Conservation (phyloP, 2,797 vertebrate species). For the Streptopelia turtur region DNA sequence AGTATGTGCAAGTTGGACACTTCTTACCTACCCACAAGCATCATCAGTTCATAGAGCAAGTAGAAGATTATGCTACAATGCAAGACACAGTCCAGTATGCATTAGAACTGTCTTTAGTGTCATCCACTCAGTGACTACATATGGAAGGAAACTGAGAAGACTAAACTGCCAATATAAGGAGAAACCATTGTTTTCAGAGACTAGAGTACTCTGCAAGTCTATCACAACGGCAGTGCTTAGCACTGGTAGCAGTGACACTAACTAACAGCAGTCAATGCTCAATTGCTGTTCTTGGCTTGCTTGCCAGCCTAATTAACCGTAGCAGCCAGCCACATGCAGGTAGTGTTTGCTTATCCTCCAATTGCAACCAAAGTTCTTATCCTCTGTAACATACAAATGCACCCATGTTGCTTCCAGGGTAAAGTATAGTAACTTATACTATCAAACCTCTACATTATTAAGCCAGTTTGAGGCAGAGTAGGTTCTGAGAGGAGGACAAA, state of each 20-base stretch:
- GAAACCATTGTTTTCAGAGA: not conserved
- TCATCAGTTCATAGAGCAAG: not conserved
- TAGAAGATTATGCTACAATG: not conserved
- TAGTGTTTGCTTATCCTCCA: not conserved
- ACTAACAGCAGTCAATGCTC: not conserved
- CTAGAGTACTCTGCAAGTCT: not conserved
- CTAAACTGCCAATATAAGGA: not conserved
- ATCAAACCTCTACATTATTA: not conserved
- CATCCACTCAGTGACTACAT: not conserved
- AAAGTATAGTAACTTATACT: rapidly evolving
- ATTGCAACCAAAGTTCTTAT: not conserved
- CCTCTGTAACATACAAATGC: rapidly evolving
- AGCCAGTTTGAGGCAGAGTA: not conserved
- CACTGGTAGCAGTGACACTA: not conserved
- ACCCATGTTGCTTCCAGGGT: not conserved
- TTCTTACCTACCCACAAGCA: not conserved
- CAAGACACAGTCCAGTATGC: not conserved
- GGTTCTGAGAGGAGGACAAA: not conserved
- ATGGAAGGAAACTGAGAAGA: not conserved
- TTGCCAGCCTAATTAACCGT: not conserved
- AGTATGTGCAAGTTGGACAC: not conserved
- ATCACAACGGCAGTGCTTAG: not conserved
- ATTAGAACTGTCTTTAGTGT: not conserved
- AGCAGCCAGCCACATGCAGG: not conserved
- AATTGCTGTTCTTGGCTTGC: not conserved